Conservation (phyloP, 2,888 invertebrate genomes). For the Stenoptilia bipunctidactyla region DNA sequence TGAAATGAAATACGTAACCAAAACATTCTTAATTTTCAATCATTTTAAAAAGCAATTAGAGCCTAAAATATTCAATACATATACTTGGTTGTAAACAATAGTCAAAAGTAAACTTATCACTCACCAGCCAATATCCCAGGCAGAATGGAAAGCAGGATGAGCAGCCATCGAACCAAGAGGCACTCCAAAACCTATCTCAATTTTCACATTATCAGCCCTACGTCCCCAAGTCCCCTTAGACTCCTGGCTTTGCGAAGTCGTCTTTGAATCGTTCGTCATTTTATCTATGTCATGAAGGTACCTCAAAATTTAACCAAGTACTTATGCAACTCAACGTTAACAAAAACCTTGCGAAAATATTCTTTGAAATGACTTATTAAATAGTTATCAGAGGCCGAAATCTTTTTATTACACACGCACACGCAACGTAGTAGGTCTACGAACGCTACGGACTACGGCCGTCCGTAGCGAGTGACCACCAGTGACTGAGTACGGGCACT, state of each 20-base stretch:
- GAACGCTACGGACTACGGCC: constrained; percentile 2
- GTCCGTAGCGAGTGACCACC: constrained; percentile 1
- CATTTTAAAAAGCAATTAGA: no score
- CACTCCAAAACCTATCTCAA: constrained; percentile 63
- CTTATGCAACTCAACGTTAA: no score
- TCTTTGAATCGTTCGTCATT: constrained; percentile 46
- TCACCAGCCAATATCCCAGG: constrained; percentile 69
- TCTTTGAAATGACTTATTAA: background rate
- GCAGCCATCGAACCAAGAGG: constrained; percentile 66
- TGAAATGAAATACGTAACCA: no score
- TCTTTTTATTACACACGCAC: background rate
- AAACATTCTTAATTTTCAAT: no score
- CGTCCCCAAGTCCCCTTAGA: constrained; percentile 36
- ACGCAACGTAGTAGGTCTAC: constrained; percentile 20
- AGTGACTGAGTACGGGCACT: background rate
- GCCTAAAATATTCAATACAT: no score
- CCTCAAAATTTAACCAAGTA: background rate
- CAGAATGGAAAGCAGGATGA: constrained; percentile 64
- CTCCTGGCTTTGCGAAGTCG: constrained; percentile 16
- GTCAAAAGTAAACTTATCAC: constrained; percentile 11
- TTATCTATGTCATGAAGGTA: constrained; percentile 6
- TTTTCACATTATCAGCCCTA: constrained; percentile 64
- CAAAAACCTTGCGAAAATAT: no score
- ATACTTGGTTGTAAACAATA: no score
- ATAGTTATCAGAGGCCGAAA: background rate